A percentile compares a stretch with the other conserved stretches of the same genome.
Conservation (phyloP, 1,140 invertebrate species). For the Panagrolaimus sp. region DNA sequence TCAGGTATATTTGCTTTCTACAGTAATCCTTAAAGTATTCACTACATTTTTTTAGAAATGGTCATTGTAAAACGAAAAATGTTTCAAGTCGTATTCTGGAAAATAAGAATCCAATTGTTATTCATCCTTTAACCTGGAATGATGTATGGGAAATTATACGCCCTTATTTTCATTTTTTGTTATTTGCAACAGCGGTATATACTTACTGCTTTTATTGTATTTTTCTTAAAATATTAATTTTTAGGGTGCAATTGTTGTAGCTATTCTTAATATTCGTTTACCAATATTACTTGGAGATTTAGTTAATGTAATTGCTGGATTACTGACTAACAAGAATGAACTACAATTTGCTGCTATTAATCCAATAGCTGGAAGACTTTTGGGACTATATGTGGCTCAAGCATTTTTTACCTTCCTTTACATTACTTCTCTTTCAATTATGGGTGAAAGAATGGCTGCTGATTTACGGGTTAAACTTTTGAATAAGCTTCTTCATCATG, state of each 20-base stretch:
- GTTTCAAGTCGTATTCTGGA: background rate
- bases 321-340: conserved; percentile 47
- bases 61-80: background rate
- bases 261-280: conserved; percentile 74
- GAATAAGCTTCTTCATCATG: conserved; percentile 74
- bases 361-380: conserved; percentile 66
- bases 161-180: background rate
- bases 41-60: background rate
- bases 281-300: conserved; percentile 71
- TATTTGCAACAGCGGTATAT: background rate
- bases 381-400: conserved; percentile 69
- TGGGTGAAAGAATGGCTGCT: conserved; percentile 77
- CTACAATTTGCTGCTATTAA: conserved; percentile 66
- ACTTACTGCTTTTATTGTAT: too few relatives aligned
- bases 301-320: conserved; percentile 69
- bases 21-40: too few relatives aligned
- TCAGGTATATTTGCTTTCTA: conserved; percentile 5
- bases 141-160: conserved; percentile 3
- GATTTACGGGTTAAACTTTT: conserved; percentile 76
- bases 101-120: background rate
- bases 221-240: conserved; percentile 38
- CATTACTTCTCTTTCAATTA: conserved; percentile 74
- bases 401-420: conserved; percentile 79
- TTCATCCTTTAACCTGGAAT: conserved; percentile 5
- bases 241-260: conserved; percentile 73